Base-by-base conservation (phyloP, 2,797 vertebrate genomes). In the Coilia nasus region DNA sequence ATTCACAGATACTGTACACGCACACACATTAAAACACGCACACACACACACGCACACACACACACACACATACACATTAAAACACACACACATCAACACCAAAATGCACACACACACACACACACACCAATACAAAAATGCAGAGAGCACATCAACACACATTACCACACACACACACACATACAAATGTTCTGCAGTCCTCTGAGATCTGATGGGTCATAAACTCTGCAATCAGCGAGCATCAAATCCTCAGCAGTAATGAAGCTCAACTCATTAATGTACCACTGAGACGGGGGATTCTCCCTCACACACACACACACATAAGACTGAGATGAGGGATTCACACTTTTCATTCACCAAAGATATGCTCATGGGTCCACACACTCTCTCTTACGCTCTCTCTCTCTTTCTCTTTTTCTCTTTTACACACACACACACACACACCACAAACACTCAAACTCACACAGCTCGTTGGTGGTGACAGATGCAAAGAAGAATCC, bases 201-300 rank as follows among this genome's bases (percentile, higher is more conserved):
- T 41, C 23, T 41, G 15, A 15, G 3, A 46, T 56, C 83, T 71
- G 25, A 46, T 56, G 57, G 81, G 54, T 60, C 41, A 82, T 67
- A 44, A 62, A 25, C 57, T 25, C n/a, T 57, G 41, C 56, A 21
- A 67, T 81, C n/a, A 6, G 71, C 41, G 14, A 3, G 56, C 47
- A 83, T 83, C 82, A 82, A 62, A 62, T 81, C 41, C 12, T 83
- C 56, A 87, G 83, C 64, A 46, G 25, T 81, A 82, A 81, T 85
- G 75, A 84, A 87, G 78, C 59, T 82, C 75, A 28, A 50, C 87
- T 50, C 28, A 71, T 84, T 82, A 84, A 82, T 85, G 82, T 83
- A 82, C 67, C 57, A 71, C 23, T 28, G n/a, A 85, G 71, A 80
- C 50, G 7, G 1, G 50, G 59, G 54, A 71, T 85, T 59, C 57